A percentile compares a stretch with the other conserved stretches of the same genome.
These are phyloP conservation scores for Pavo muticus DNA, from an alignment of 2,113 vertebrate species.

Conservation along the genomic window DNA sequence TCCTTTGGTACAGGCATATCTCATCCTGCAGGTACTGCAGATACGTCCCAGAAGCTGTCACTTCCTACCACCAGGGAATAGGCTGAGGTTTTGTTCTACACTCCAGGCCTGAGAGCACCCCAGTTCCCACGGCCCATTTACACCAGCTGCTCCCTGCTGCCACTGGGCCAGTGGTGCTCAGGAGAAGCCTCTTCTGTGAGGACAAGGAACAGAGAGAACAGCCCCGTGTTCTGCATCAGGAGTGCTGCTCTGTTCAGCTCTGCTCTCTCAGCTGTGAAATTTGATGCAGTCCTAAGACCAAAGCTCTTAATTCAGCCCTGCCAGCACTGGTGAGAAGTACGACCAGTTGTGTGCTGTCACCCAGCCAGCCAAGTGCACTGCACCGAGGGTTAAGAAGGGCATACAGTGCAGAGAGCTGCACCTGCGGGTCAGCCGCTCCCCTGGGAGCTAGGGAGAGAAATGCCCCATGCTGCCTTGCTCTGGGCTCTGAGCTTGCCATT, in stretches of 20 bases:
- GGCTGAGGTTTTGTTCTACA: neutral
- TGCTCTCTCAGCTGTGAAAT: neutral
- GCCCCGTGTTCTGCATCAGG: neutral
- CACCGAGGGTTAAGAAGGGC: neutral
- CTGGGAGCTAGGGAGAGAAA: neutral
- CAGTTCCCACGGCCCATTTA: neutral
- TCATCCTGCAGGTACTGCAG: neutral
- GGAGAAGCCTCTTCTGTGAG: neutral
- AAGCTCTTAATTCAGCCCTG: neutral
- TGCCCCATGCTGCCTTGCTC: neutral
- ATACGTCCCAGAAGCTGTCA: neutral
- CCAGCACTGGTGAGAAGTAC: neutral
- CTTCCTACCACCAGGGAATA: neutral
- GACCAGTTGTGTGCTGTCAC: neutral
- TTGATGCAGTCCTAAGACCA: neutral
- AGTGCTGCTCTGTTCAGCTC: fast-evolving
- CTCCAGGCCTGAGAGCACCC: neutral
- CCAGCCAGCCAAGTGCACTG: neutral
- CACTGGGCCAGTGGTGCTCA: neutral
- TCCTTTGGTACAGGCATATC: constrained; percentile 71
- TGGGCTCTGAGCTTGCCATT: neutral
- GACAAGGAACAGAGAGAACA: neutral
- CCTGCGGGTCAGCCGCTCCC: neutral
- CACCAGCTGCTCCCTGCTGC: neutral
- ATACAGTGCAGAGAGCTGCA: neutral